Evolutionary conservation across 2,797 vertebrate genomes (phyloP).

Genomic region (Clangula hyemalis): DNA sequence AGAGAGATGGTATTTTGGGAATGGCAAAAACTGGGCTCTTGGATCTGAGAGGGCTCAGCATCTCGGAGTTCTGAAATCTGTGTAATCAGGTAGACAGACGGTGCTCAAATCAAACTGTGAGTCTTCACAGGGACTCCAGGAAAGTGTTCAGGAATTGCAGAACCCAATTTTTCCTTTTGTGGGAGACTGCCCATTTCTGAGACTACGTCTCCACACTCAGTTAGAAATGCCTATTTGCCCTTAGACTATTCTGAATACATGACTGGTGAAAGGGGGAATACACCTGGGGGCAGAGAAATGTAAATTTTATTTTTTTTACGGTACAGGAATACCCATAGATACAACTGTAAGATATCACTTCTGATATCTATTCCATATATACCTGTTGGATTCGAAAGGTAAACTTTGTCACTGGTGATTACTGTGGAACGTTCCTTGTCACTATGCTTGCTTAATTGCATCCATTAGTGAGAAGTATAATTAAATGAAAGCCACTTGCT

Average conservation of each 20-base stretch:
- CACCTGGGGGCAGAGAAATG: neutral
- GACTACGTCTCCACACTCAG: neutral
- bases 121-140: neutral
- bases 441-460: constrained; percentile 16
- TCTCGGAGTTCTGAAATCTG: neutral
- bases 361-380: neutral
- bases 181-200: neutral
- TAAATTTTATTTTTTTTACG: neutral
- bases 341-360: neutral
- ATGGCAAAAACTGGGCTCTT: neutral
- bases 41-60: neutral
- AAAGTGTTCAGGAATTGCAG: neutral
- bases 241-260: neutral
- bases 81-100: neutral
- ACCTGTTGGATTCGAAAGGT: neutral
- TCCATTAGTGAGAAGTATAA: constrained; percentile 11
- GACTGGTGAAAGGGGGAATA: neutral
- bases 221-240: neutral
- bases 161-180: neutral
- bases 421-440: neutral
- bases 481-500: constrained; percentile 1
- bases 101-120: neutral
- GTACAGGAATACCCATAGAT: neutral
- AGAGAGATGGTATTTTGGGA: constrained; percentile 16
- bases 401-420: neutral